These are phyloP conservation scores for Drosophila pruinosa DNA, from an alignment of 1,140 invertebrate genomes.

Conservation along the genomic window DNA sequence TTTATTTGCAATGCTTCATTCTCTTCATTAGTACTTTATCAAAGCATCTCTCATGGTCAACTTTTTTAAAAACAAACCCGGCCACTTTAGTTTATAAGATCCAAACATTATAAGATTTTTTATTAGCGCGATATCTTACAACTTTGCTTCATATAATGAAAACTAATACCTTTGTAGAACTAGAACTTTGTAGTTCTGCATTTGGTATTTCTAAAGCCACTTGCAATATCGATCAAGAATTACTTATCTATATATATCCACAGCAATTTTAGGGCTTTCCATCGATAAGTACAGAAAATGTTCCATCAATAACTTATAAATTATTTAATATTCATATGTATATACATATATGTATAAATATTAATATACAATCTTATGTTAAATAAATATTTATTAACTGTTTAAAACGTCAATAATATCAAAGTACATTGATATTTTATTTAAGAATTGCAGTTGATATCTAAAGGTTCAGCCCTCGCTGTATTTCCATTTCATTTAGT, in stretches of 20 bases:
- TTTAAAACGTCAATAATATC: neutral
- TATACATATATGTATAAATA: neutral
- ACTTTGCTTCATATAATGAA: neutral
- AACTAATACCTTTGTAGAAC: neutral
- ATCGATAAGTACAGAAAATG: neutral
- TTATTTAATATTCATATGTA: no score
- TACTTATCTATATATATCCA: neutral
- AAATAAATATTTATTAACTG: neutral
- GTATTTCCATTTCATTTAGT: conserved; percentile 32
- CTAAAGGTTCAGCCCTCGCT: neutral
- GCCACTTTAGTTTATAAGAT: conserved; percentile 33
- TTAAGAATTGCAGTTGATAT: conserved; percentile 22
- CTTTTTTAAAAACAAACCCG: neutral
- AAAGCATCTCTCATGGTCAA: conserved; percentile 12
- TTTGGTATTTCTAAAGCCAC: neutral
- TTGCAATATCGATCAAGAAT: conserved; percentile 15
- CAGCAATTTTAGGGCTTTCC: neutral
- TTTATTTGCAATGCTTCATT: neutral
- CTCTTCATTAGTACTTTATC: conserved; percentile 19
- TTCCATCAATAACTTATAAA: neutral
- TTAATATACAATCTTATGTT: neutral
- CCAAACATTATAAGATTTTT: neutral
- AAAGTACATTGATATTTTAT: neutral
- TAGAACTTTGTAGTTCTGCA: no score
- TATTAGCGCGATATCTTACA: neutral